Base-by-base conservation (phyloP, 1,140 invertebrate species). In the Drosophila varians region DNA sequence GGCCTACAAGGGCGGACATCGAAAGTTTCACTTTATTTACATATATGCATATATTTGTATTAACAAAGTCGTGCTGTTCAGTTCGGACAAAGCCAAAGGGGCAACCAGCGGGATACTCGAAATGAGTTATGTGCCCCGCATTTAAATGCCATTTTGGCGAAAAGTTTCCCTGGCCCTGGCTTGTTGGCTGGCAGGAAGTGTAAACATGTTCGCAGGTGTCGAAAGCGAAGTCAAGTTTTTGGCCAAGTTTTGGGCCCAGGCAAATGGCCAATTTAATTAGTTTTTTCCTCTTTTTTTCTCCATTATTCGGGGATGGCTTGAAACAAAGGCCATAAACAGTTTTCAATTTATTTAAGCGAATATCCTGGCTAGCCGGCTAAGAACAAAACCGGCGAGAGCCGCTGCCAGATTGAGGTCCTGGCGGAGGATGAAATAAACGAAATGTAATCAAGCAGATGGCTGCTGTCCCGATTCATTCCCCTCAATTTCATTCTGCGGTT, bases 291-390 rank as follows among this genome's bases (percentile, higher is more conserved):
- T 38, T 49, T 58, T 66, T 48, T 43, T 38, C 14, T 4, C 6
- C 14, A 14, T 16, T 14, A n/a, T 26, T 60, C 71, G 34, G 47
- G 65, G 46, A 42, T 53, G 54, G 46, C 60, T 21, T 36, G 26
- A 43, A 72, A 61, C 58, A 77, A 52, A 48, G 19, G 46, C 53
- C 52, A 54, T 80, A 82, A 82, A 70, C 73, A 77, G 21, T 61
- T 82, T 82, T 61, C 78, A 82, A 82, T 82, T 82, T 82, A 77
- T 77, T 70, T 82, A 77, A 82, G 58, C 68, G 77, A 82, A 74
- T 38, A 57, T 51, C 42, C 47, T 23, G 43, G 31, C 36, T 9
- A 38, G 12, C 34, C 4, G 12, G 12, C 11, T 36, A 14, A 36
- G 11, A 36, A 28, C 8, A 36, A 36, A 12, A 36, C 3, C 31